Conservation (phyloP, 2,797 vertebrate genomes). For the Pseudocheirus occidentalis region DNA sequence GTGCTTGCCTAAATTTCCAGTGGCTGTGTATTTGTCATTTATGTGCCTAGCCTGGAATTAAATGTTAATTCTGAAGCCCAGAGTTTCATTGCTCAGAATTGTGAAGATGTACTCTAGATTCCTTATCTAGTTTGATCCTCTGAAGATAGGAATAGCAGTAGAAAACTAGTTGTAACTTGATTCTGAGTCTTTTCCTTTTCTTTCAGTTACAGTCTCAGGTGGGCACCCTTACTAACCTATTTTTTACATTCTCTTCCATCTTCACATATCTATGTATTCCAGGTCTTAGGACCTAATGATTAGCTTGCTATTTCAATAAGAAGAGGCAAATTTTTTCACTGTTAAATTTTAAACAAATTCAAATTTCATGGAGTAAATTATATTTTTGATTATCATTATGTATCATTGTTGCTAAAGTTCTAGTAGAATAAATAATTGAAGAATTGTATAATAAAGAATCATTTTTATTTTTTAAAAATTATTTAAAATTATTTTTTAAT, state of each 20-base stretch:
- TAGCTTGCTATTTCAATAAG: conserved; percentile 33
- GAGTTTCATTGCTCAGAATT: background rate
- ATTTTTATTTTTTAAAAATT: too few species aligned
- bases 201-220: conserved; percentile 45
- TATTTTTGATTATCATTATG: conserved; percentile 10
- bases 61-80: background rate
- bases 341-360: conserved; percentile 41
- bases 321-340: conserved; percentile 31
- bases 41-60: conserved; percentile 11
- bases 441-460: conserved; percentile 20
- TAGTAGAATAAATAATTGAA: conserved; percentile 34
- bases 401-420: conserved; percentile 19
- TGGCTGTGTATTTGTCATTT: background rate
- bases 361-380: background rate
- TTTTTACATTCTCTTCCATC: conserved; percentile 30
- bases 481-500: too few species aligned
- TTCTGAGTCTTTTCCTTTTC: conserved; percentile 38
- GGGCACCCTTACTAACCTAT: background rate
- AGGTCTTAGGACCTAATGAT: conserved; percentile 32
- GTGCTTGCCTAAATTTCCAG: conserved; percentile 23
- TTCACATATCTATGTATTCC: conserved; percentile 5
- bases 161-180: conserved; percentile 39
- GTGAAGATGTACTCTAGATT: conserved; percentile 45
- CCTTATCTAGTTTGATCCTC: conserved; percentile 27
- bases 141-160: conserved; percentile 52